Base-by-base conservation (phyloP, 1,140 invertebrate species). In the Acromyrmex heyeri region DNA sequence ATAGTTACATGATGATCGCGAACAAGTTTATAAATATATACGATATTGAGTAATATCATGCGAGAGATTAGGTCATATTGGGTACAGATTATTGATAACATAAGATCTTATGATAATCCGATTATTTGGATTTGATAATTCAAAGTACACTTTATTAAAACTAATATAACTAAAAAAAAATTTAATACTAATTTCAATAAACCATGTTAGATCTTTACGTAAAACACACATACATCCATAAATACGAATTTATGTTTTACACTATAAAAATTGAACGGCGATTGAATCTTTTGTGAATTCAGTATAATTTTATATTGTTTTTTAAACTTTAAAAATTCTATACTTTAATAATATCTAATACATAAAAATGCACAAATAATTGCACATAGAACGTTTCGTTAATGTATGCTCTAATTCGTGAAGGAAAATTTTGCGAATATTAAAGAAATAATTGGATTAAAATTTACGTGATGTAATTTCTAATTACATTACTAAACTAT, bases 391-490 rank as follows among this genome's bases (percentile, higher is more conserved):
- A 2, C n/a, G 0, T 24, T 14, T 70, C 64, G 7, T 16, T 34
- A 24, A 21, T 14, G 38, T n/a, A 3, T 55, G 4, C 3, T 27
- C 61, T 24, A 65, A 12, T 64, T 65, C 3, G 44, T 34, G 30
- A 69, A n/a, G 7, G 38, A 12, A 14, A 38, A 24, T 70, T 70
- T 57, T 3, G 1, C 18, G 0, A 34, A 82, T 2, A 0, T 48
- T 62, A 65, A 12, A 78, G 38, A 44, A 30, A 34, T 53, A 65
- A 67, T 73, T 12, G n/a, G 10, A 72, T 70, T 57, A 6, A 18
- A 75, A 12, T 61, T 34, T 48, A 48, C 27, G 53, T 24, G 24
- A 48, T 30, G 0, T 83, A 75, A 24, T 24, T 24, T 24, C 24
- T 24, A 24, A 24, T 24, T 24, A 24, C 24, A 24, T 24, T 24